Conservation (phyloP, 2,888 invertebrate genomes). For the Papilio protenor region DNA sequence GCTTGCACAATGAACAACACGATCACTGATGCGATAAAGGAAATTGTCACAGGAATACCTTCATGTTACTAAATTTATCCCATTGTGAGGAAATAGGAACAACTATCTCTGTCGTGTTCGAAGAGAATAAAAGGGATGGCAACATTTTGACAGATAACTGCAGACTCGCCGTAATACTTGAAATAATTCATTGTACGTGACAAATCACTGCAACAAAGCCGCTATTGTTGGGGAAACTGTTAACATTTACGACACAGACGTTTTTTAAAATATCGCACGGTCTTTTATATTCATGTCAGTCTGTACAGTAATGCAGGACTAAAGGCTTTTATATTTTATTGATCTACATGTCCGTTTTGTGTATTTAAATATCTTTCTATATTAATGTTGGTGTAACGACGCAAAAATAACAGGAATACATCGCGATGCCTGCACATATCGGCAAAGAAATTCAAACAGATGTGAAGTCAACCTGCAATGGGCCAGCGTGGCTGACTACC, state of each 20-base stretch:
- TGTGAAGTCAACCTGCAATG: too few species aligned
- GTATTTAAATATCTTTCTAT: too few species aligned
- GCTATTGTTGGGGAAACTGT: slow-evolving; percentile 7
- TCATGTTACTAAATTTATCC: not conserved
- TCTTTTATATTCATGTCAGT: slow-evolving; percentile 4
- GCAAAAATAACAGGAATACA: too few species aligned
- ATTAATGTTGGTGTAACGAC: too few species aligned
- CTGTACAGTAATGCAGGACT: not conserved
- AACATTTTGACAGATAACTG: not conserved
- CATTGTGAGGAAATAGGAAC: not conserved
- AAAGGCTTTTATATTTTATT: not conserved
- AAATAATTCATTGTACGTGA: slow-evolving; percentile 15
- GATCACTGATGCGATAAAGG: not conserved
- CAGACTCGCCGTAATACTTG: not conserved
- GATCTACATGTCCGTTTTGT: not conserved
- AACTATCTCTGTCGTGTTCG: not conserved
- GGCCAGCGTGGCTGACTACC: too few species aligned
- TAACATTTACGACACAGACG: slow-evolving; percentile 6
- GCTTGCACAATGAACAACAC: not conserved
- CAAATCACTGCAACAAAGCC: slow-evolving; percentile 11
- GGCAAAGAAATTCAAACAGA: too few species aligned
- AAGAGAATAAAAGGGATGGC: not conserved
- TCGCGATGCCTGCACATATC: too few species aligned
- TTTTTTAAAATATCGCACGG: slow-evolving; percentile 5
- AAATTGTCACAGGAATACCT: not conserved